phyloP scores from a whole-genome alignment of 2,113 vertebrate genomes.

The Spizaetus ornatus region DNA sequence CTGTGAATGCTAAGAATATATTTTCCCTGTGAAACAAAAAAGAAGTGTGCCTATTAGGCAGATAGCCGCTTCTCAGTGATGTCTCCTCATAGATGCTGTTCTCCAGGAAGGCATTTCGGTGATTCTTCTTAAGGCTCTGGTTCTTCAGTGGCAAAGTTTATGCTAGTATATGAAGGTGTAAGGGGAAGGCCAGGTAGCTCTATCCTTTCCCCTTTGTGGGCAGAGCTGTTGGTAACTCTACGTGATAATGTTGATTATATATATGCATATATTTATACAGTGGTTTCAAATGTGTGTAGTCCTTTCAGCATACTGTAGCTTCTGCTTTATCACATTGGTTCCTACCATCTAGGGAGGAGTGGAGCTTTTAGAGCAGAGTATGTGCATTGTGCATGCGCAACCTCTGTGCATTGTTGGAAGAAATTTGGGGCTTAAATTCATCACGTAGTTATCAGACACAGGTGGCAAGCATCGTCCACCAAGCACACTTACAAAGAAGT shows the following conservation, averaged over 20 bases:
- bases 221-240: neutral
- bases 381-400: too few species aligned
- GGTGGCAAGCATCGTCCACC: neutral
- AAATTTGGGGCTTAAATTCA: neutral
- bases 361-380: neutral
- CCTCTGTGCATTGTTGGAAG: neutral
- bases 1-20: conserved; percentile 1
- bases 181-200: neutral
- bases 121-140: neutral
- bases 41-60: neutral
- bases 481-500: neutral
- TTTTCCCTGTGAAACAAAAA: neutral
- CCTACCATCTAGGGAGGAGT: neutral
- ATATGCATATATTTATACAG: neutral
- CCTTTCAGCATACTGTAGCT: neutral
- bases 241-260: neutral
- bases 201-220: neutral
- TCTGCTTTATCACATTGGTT: neutral
- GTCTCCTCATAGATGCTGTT: neutral
- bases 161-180: neutral
- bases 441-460: neutral
- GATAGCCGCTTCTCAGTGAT: neutral
- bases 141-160: neutral
- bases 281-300: neutral
- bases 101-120: neutral